A percentile compares a stretch with the other conserved stretches of the same genome.
These are phyloP conservation scores for Amblyraja radiata DNA, from an alignment of 2,797 vertebrate genomes.

Conservation along the genomic window DNA sequence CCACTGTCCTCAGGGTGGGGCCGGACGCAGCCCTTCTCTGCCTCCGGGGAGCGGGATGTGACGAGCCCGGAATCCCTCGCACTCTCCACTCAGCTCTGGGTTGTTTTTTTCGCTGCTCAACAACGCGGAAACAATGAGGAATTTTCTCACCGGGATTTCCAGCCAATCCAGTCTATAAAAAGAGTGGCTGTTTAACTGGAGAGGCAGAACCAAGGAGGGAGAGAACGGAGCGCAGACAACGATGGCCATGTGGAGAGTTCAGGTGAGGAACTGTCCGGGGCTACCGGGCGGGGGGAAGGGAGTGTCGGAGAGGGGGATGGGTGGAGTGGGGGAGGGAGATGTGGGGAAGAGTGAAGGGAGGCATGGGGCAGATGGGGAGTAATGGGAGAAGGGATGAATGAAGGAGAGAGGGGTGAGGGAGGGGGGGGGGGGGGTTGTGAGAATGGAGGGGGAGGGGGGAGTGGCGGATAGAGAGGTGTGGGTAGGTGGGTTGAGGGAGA, in stretches of 20 bases:
- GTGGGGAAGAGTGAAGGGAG: too few species aligned
- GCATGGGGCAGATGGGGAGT: too few species aligned
- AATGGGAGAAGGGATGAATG: too few species aligned
- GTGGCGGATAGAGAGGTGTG: too few species aligned
- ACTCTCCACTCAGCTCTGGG: not conserved
- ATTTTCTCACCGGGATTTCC: constrained; percentile 10
- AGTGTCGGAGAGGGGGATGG: not conserved
- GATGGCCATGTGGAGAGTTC: not conserved
- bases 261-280: not conserved
- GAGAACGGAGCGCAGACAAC: not conserved
- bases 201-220: not conserved
- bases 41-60: not conserved
- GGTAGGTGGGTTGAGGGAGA: too few species aligned
- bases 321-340: not conserved
- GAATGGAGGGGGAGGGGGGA: not conserved
- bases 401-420: too few species aligned
- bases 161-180: not conserved
- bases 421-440: not conserved
- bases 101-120: not conserved
- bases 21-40: too few species aligned
- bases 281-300: not conserved
- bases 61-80: not conserved
- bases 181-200: not conserved
- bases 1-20: too few species aligned
- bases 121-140: not conserved